A percentile compares a stretch with the other conserved stretches of the same genome.
Evolutionary conservation across 2,888 invertebrate species (phyloP).

Genomic region (Adelognathus sp.): DNA sequence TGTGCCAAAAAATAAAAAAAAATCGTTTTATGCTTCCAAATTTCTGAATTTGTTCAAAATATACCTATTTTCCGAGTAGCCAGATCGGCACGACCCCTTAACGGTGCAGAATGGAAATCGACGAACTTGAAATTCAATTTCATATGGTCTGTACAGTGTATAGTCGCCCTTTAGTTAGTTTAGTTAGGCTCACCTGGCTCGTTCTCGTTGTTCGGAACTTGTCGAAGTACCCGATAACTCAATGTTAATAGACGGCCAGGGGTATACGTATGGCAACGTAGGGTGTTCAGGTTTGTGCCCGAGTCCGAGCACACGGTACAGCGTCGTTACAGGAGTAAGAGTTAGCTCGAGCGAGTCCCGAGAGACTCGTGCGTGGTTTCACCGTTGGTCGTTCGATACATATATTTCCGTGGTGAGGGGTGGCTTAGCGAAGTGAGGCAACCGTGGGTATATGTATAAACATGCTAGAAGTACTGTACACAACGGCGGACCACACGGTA

Average conservation of each 20-base stretch:
- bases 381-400: neutral
- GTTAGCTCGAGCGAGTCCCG: slow-evolving; percentile 16
- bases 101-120: too few relatives aligned
- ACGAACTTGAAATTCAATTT: too few relatives aligned
- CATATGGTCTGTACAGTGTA: too few relatives aligned
- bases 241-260: slow-evolving; percentile 16
- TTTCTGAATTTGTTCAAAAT: too few relatives aligned
- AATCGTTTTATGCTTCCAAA: too few relatives aligned
- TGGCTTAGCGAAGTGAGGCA: too few relatives aligned
- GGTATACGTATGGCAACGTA: neutral
- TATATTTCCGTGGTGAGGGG: neutral
- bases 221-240: slow-evolving; percentile 33
- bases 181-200: neutral
- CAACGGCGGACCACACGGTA: slow-evolving; percentile 5
- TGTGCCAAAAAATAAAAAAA: too few relatives aligned
- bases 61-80: too few relatives aligned
- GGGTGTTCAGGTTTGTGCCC: neutral
- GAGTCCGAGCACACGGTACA: neutral
- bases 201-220: slow-evolving; percentile 17
- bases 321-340: neutral
- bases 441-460: too few relatives aligned
- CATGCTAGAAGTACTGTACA: slow-evolving; percentile 5
- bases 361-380: slow-evolving; percentile 10
- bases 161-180: too few relatives aligned
- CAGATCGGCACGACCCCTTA: too few relatives aligned